phyloP scores from a whole-genome alignment of 2,113 vertebrate genomes.

The Pteropus alecto region DNA sequence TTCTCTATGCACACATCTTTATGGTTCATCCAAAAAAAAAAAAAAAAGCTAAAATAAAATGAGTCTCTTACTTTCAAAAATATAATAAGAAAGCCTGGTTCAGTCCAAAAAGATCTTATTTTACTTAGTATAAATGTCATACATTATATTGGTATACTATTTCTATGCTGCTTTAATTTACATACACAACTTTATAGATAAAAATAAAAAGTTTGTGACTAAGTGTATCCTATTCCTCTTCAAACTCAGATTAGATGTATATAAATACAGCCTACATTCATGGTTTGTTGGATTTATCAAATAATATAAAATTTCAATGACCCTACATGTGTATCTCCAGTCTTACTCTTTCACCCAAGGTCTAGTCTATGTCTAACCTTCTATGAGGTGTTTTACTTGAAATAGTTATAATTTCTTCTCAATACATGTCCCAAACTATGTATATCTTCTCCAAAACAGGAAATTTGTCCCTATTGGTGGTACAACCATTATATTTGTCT shows the following conservation, averaged over 20 bases:
- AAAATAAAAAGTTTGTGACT: neutral
- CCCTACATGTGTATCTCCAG: neutral
- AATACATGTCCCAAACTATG: neutral
- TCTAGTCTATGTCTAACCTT: constrained; percentile 7
- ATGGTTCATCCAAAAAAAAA: neutral
- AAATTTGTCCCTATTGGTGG: neutral
- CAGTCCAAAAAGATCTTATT: neutral
- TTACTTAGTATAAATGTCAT: constrained; percentile 25
- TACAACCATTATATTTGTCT: neutral
- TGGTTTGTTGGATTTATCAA: neutral
- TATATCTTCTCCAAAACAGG: neutral
- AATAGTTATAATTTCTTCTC: neutral
- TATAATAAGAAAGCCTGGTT: neutral
- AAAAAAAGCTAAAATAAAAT: neutral
- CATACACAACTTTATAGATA: constrained; percentile 1
- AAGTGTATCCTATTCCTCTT: neutral
- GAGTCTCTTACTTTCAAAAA: neutral
- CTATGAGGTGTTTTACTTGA: neutral
- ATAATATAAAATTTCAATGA: neutral
- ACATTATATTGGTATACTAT: neutral
- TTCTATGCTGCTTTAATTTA: neutral
- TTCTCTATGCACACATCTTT: neutral
- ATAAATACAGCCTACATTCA: neutral
- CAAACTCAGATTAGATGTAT: neutral
- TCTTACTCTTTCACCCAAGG: neutral